A percentile compares a stretch with the other conserved stretches of the same genome.
Conservation (phyloP, 2,888 invertebrate species). For the Clunio marinus region DNA sequence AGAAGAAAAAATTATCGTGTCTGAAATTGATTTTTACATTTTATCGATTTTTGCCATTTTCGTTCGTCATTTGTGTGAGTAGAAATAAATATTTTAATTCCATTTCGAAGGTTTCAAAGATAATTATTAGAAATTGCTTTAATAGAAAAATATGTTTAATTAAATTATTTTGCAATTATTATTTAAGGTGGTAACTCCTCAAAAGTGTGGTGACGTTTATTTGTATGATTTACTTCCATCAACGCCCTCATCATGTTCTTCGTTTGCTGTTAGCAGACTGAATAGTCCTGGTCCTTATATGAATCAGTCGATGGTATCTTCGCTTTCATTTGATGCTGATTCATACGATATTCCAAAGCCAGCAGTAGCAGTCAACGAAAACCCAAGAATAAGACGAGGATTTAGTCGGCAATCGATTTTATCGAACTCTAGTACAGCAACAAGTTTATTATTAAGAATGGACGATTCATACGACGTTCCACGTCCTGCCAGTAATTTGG, state of each 20-base stretch:
- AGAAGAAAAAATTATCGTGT: too few relatives aligned
- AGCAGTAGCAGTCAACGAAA: conserved; percentile 48
- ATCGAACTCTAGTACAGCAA: conserved; percentile 7
- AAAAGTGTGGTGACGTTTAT: conserved; percentile 69
- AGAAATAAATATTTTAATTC: too few relatives aligned
- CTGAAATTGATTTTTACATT: too few relatives aligned
- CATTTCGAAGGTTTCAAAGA: too few relatives aligned
- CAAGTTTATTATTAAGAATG: conserved; percentile 32
- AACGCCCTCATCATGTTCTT: conserved; percentile 46
- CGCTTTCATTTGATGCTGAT: conserved; percentile 45
- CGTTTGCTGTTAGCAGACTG: conserved; percentile 2
- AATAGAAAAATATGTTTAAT: too few relatives aligned
- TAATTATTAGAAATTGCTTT: too few relatives aligned
- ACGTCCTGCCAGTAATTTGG: conserved; percentile 52
- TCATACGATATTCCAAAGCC: conserved; percentile 60
- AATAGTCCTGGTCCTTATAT: conserved; percentile 44
- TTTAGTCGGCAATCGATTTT: conserved; percentile 24
- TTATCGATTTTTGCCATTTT: too few relatives aligned
- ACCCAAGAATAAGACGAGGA: neutral
- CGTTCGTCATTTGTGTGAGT: too few relatives aligned
- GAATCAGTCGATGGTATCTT: conserved; percentile 47
- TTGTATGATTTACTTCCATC: conserved; percentile 61
- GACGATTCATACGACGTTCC: conserved; percentile 64
- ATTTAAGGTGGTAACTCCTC: conserved; percentile 64
- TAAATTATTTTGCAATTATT: conserved; percentile 40